Conservation (phyloP, 2,797 vertebrate genomes). For the Prunella strophiata region DNA sequence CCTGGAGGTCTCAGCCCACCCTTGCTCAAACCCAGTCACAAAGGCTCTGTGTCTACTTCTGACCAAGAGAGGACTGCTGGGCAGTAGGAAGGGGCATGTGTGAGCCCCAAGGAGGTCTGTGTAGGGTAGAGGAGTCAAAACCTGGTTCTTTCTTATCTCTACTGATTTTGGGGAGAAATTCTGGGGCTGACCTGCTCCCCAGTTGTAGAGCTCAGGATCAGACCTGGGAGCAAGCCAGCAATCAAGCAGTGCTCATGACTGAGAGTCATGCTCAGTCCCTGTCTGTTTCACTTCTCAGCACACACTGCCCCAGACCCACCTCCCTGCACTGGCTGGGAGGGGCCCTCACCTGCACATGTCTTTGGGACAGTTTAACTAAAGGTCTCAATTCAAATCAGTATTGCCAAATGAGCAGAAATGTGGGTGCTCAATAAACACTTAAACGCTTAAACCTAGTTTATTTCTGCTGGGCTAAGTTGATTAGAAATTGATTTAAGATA, state of each 20-base stretch:
- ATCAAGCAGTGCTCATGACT: background rate
- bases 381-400: background rate
- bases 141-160: background rate
- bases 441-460: background rate
- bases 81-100: fast-evolving
- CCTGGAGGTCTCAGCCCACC: background rate
- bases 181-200: background rate
- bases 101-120: background rate
- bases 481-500: conserved; percentile 55
- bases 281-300: background rate
- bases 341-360: fast-evolving
- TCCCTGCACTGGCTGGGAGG: fast-evolving
- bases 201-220: background rate
- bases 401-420: background rate
- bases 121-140: background rate
- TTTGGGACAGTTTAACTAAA: background rate
- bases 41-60: background rate
- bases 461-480: conserved; percentile 15
- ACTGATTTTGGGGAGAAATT: background rate
- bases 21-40: background rate
- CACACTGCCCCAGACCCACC: background rate
- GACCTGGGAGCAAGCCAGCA: background rate
- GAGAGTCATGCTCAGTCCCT: fast-evolving
- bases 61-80: background rate
- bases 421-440: background rate